Evolutionary conservation across 2,113 vertebrate genomes (phyloP).

Genomic region (Myrmecophaga tridactyla): DNA sequence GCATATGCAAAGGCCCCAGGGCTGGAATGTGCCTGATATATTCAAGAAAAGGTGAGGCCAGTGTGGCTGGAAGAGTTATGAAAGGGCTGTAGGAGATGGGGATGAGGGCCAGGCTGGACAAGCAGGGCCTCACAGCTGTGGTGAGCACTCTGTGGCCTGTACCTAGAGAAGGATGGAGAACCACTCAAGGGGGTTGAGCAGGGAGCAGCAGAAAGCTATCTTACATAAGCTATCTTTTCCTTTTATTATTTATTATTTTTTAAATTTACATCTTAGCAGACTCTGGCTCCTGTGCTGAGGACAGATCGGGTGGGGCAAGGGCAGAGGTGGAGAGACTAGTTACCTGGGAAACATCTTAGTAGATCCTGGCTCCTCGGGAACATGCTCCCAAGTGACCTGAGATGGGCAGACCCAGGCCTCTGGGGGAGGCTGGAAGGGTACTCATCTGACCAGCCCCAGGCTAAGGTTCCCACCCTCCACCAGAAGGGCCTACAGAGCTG

Average conservation of each 20-base stretch:
- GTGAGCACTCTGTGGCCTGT: neutral
- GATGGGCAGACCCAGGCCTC: neutral
- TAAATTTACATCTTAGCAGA: neutral
- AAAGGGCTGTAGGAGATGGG: neutral
- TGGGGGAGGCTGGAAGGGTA: neutral
- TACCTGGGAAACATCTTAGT: neutral
- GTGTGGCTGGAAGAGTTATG: neutral
- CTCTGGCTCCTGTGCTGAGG: neutral
- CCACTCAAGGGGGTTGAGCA: neutral
- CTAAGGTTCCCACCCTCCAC: neutral
- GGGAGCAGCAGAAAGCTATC: neutral
- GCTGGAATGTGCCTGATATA: neutral
- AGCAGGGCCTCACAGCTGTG: neutral
- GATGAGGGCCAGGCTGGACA: neutral
- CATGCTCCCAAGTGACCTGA: neutral
- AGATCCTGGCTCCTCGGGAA: neutral
- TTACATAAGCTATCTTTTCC: neutral
- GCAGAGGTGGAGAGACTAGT: neutral
- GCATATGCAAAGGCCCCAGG: constrained; percentile 3
- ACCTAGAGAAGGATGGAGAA: neutral
- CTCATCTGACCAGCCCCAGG: neutral
- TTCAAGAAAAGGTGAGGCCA: neutral
- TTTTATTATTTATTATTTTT: neutral
- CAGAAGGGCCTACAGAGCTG: neutral
- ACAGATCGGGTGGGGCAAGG: neutral